Conservation (phyloP, 2,888 invertebrate genomes). For the Thymelicus lineola region DNA sequence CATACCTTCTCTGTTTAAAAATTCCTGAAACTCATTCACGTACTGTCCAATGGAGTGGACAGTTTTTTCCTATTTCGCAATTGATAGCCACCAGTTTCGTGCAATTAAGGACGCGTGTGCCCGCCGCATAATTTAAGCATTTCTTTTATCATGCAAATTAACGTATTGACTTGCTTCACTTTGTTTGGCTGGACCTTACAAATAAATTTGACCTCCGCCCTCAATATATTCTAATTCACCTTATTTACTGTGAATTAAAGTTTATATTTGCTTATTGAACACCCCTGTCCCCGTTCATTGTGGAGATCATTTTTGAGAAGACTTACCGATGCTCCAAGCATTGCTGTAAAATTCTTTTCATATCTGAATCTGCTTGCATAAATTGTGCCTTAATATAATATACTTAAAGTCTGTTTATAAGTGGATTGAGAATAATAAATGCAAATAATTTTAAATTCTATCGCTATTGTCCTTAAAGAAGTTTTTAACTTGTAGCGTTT, state of each 20-base stretch:
- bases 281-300: neutral
- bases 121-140: constrained; percentile 76
- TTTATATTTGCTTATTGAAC: constrained; percentile 23
- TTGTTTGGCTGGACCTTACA: constrained; percentile 47
- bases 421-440: neutral
- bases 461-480: neutral
- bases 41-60: constrained; percentile 72
- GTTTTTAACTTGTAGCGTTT: neutral
- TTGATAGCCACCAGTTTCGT: constrained; percentile 75
- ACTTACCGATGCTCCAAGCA: constrained; percentile 11
- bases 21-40: constrained; percentile 68
- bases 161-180: constrained; percentile 71
- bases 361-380: neutral
- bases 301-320: constrained; percentile 30
- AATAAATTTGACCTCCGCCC: constrained; percentile 36
- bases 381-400: constrained; percentile 14
- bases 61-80: constrained; percentile 80
- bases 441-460: constrained; percentile 1
- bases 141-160: constrained; percentile 82
- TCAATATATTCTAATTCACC: constrained; percentile 30
- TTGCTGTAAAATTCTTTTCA: neutral
- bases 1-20: constrained; percentile 50
- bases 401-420: constrained; percentile 1
- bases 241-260: constrained; percentile 25
- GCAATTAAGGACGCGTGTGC: constrained; percentile 69